Base-by-base conservation (phyloP, 2,113 vertebrate genomes). In the Toxotes jaculatrix region DNA sequence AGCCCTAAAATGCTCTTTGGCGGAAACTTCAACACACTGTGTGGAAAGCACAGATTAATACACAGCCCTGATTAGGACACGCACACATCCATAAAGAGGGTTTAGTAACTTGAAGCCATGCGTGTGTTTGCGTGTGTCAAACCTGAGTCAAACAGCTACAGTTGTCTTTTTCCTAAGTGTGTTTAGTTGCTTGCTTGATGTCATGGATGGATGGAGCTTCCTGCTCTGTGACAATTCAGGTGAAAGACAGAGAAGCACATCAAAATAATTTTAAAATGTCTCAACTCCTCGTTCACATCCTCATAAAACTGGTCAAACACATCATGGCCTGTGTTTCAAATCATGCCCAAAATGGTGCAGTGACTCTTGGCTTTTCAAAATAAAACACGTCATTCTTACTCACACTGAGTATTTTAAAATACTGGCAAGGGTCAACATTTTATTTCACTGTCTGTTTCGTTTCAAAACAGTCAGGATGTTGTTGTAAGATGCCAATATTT, bases 81-180 rank as follows among this genome's bases (percentile, higher is more conserved):
- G 60, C 31, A 64, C 75, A 11, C 60, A 9, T 38, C 21, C 36
- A 21, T 16, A 16, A 16, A 64, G 47, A 76, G n/a, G 31, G 51
- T 19, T n/a, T 27, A 19, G 67, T 9, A 51, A 51, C 21, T 19
- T 61, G 68, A 73, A 77, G 65, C 49, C 36, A 11, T 51, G 56
- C 14, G 3, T 51, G 73, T 57, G 74, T 45, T 16, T 17, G 74
- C 34, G 65, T 23, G 65, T 19, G 38, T 73, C 73, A 80, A 78
- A 78, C 87, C 89, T 87, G 89, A 87, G 83, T 87, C 80, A 61
- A 87, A 72, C 62, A 36, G 74, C 80, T 75, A 70, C 79, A 67
- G 63, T 74, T 5, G 47, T 74, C 10, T 47, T 59, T 74, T 14
- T 34, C 3, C 34, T 4, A 7, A 7, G 19, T 23, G 76, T 51